Evolutionary conservation across 2,113 vertebrate species (phyloP).

Genomic region (Odocoileus hemionus): DNA sequence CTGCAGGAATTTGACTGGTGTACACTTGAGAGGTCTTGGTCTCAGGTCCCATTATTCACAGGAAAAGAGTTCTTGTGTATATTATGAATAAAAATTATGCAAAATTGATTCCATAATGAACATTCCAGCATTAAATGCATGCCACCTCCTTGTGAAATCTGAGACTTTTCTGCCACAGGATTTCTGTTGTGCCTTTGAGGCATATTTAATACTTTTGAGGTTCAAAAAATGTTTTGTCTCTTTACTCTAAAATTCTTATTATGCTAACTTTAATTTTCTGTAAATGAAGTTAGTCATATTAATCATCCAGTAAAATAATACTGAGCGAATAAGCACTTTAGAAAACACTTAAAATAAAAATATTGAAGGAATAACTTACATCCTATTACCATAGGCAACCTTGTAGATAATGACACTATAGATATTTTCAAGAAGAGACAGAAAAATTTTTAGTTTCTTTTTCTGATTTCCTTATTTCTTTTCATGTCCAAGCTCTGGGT

Average conservation of each 20-base stretch:
- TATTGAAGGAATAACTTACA: neutral
- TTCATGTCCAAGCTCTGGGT: neutral
- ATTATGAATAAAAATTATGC: neutral
- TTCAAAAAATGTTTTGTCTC: neutral
- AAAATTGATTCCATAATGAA: neutral
- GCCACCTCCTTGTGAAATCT: neutral
- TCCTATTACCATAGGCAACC: neutral
- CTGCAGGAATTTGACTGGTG: neutral
- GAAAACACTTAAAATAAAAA: neutral
- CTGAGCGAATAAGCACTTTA: neutral
- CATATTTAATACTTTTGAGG: neutral
- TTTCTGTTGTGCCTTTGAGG: neutral
- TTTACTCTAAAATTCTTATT: neutral
- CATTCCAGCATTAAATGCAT: neutral
- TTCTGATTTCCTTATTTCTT: neutral
- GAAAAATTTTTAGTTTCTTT: neutral
- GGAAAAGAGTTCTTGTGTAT: neutral
- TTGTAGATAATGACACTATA: neutral
- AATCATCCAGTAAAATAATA: neutral
- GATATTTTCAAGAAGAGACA: neutral
- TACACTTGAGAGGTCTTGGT: neutral
- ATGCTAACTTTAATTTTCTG: neutral
- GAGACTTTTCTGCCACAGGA: neutral
- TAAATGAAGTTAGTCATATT: neutral
- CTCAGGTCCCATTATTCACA: neutral